phyloP scores from a whole-genome alignment of 2,113 vertebrate genomes.

The Acanthochromis polyacanthus region DNA sequence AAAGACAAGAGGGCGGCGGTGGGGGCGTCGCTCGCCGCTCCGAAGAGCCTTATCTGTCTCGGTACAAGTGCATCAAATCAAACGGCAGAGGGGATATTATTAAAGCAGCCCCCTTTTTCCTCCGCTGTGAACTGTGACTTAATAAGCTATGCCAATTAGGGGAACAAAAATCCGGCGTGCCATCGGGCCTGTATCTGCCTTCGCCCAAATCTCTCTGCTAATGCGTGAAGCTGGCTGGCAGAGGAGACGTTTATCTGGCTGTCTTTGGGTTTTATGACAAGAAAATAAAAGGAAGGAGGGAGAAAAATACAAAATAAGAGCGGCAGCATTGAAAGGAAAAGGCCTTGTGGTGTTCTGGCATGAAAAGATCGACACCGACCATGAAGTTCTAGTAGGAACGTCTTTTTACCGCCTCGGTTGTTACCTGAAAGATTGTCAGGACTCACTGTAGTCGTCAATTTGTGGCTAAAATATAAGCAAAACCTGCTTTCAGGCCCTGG shows the following conservation, averaged over 20 bases:
- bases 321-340: not conserved
- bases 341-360: no score
- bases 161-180: conserved; percentile 81
- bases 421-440: no score
- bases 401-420: no score
- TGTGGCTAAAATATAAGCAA: no score
- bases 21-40: conserved; percentile 62
- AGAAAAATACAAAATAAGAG: conserved; percentile 43
- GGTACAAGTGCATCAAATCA: conserved; percentile 80
- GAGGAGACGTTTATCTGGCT: conserved; percentile 45
- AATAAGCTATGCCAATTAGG: conserved; percentile 84
- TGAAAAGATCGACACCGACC: no score
- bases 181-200: conserved; percentile 75
- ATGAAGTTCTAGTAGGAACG: no score
- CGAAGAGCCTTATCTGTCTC: conserved; percentile 76
- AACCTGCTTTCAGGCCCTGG: no score
- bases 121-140: conserved; percentile 81
- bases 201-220: conserved; percentile 71
- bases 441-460: no score
- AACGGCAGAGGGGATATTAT: conserved; percentile 79
- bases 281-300: conserved; percentile 27
- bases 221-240: conserved; percentile 72
- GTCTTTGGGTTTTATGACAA: conserved; percentile 46
- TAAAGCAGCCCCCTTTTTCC: conserved; percentile 73
- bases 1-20: conserved; percentile 76